Percentiles rank a stretch among this genome's conserved stretches.
Conservation (phyloP, 2,888 invertebrate species). For the Myathropa florea region DNA sequence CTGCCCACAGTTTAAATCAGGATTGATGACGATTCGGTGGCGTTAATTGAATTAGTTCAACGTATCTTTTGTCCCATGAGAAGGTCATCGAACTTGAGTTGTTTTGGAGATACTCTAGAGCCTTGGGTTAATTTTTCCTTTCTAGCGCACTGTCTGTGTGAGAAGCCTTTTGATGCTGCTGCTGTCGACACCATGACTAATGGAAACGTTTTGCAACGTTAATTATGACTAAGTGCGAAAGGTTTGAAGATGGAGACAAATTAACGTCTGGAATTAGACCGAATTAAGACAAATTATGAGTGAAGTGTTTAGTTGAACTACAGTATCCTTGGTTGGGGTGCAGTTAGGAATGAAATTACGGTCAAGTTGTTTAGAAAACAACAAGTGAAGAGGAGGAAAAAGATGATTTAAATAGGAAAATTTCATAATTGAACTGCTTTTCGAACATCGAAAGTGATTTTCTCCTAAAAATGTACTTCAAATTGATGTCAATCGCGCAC, state of each 20-base stretch:
- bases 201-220: conserved; percentile 19
- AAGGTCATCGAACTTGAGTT: background rate
- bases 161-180: background rate
- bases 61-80: background rate
- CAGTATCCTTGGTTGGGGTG: background rate
- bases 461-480: no score
- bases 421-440: no score
- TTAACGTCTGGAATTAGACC: background rate
- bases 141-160: no score
- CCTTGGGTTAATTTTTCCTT: background rate
- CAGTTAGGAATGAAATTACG: background rate
- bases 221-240: conserved; percentile 8
- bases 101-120: background rate
- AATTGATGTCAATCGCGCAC: no score
- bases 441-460: no score
- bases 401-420: no score
- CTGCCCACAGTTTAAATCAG: conserved; percentile 8
- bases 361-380: background rate
- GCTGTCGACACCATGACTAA: background rate
- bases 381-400: no score
- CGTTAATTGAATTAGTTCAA: conserved; percentile 24
- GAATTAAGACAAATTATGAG: conserved; percentile 1
- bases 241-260: conserved; percentile 2
- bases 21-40: conserved; percentile 43
- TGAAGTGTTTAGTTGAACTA: background rate